A percentile compares a stretch with the other conserved stretches of the same genome.
Conservation (phyloP, 1,140 invertebrate species). For the Acromyrmex charruanus region DNA sequence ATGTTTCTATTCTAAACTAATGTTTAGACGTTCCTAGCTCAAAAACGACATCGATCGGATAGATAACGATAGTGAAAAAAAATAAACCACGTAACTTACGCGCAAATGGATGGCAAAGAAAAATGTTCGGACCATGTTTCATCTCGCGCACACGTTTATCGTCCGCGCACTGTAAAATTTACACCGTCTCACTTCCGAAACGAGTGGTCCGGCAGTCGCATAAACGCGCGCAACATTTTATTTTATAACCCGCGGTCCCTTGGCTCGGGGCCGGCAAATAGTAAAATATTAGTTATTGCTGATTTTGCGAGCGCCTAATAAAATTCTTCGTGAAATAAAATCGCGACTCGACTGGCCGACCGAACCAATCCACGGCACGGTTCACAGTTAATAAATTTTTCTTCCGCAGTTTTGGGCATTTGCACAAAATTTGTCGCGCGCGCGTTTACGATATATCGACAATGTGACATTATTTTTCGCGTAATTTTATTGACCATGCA, state of each 20-base stretch:
- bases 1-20: constrained; percentile 8
- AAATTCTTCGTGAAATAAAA: constrained; percentile 79
- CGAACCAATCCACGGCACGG: constrained; percentile 50
- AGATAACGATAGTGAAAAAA: constrained; percentile 70
- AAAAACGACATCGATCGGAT: constrained; percentile 70
- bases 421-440: constrained; percentile 70
- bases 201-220: constrained; percentile 74
- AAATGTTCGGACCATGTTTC: constrained; percentile 77
- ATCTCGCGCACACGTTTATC: constrained; percentile 78
- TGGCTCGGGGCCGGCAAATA: constrained; percentile 65
- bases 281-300: constrained; percentile 81
- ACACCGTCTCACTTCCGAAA: constrained; percentile 80
- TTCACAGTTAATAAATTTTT: constrained; percentile 83
- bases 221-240: constrained; percentile 79
- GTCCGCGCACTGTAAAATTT: constrained; percentile 78
- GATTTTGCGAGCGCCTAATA: constrained; percentile 79
- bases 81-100: constrained; percentile 72
- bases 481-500: constrained; percentile 49
- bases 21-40: constrained; percentile 49
- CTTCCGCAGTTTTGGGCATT: constrained; percentile 69
- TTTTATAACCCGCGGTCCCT: constrained; percentile 66
- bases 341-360: constrained; percentile 35
- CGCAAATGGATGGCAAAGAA: constrained; percentile 76
- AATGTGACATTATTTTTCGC: constrained; percentile 54
- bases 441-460: constrained; percentile 71